These are phyloP conservation scores for Clunio marinus DNA, from an alignment of 2,888 invertebrate genomes.

Conservation along the genomic window DNA sequence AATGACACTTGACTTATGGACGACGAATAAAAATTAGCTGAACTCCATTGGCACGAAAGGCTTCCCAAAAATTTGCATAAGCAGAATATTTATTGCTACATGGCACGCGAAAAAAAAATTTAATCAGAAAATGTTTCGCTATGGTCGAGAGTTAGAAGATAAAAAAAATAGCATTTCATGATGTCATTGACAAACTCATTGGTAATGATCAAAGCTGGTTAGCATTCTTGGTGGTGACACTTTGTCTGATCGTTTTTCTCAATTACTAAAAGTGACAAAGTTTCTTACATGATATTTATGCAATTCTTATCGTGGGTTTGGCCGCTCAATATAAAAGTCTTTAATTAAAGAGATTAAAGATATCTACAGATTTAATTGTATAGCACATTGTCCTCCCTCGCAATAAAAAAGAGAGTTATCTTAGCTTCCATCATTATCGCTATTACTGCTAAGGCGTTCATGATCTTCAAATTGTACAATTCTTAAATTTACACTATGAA, in stretches of 20 bases:
- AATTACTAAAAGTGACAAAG: neutral
- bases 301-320: neutral
- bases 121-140: neutral
- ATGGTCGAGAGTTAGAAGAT: neutral
- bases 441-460: neutral
- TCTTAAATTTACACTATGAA: too few species aligned
- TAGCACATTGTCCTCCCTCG: neutral
- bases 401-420: too few species aligned
- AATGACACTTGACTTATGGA: slow-evolving; percentile 7
- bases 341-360: neutral
- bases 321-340: neutral
- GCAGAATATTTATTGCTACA: neutral
- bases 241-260: neutral
- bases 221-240: neutral
- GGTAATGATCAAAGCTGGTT: neutral
- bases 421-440: neutral
- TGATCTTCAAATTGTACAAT: too few species aligned
- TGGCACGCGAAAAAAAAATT: slow-evolving; percentile 5
- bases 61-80: neutral
- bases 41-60: neutral
- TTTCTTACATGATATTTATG: neutral
- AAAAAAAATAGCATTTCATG: neutral
- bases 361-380: neutral
- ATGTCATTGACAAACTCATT: slow-evolving; percentile 7
- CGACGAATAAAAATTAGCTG: neutral